phyloP scores from a whole-genome alignment of 1,140 invertebrate species.

The Drosophila varians region DNA sequence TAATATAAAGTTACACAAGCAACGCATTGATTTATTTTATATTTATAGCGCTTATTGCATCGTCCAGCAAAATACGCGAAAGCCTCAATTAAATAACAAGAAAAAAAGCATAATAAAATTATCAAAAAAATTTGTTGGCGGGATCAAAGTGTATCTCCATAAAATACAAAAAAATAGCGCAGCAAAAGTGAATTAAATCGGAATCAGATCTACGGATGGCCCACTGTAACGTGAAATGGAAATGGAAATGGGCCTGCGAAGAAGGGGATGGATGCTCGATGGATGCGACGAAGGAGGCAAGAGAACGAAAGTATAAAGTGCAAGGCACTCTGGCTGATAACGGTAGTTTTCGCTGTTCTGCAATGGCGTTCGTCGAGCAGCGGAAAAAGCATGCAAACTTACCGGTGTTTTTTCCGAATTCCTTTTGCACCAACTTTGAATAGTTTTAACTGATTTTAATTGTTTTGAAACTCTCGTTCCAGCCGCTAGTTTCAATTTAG shows the following conservation, averaged over 20 bases:
- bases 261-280: neutral
- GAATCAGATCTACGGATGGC: constrained; percentile 3
- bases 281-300: constrained; percentile 4
- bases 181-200: neutral
- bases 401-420: constrained; percentile 49
- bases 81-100: constrained; percentile 63
- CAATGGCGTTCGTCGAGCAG: constrained; percentile 58
- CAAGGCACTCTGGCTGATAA: constrained; percentile 52
- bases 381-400: constrained; percentile 54
- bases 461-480: constrained; percentile 20
- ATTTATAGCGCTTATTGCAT: constrained; percentile 81
- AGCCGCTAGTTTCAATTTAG: constrained; percentile 24
- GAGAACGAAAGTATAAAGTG: constrained; percentile 48
- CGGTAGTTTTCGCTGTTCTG: constrained; percentile 49
- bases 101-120: constrained; percentile 79
- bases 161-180: constrained; percentile 54
- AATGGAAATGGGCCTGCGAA: constrained; percentile 18
- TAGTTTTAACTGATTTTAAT: neutral
- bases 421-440: neutral
- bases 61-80: constrained; percentile 46
- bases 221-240: constrained; percentile 40
- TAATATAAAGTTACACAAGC: constrained; percentile 58
- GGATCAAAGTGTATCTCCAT: constrained; percentile 82
- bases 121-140: constrained; percentile 72
- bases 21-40: constrained; percentile 61